Evolutionary conservation across 2,797 vertebrate genomes (phyloP).

Genomic region (Amphiprion clarkii): DNA sequence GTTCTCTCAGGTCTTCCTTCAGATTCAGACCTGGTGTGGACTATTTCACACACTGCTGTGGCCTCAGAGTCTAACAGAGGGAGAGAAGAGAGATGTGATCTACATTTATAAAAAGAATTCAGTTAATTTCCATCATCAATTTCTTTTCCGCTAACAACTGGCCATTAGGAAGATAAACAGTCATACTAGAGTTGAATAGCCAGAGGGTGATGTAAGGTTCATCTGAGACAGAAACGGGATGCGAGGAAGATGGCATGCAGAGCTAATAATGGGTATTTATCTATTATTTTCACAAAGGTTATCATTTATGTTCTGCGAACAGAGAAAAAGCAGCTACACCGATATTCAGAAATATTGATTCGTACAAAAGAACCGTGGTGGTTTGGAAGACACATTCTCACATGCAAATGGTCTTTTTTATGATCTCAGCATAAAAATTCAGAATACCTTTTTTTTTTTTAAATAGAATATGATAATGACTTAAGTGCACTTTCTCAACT

Average conservation of each 20-base stretch:
- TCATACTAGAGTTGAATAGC: constrained; percentile 16
- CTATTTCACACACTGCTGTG: constrained; percentile 92
- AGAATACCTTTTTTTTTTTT: not conserved
- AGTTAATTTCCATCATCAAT: constrained; percentile 45
- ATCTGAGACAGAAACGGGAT: constrained; percentile 3
- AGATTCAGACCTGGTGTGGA: constrained; percentile 94
- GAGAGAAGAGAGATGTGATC: constrained; percentile 24
- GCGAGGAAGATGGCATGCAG: constrained; percentile 13
- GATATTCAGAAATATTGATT: not conserved
- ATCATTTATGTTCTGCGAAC: constrained; percentile 24
- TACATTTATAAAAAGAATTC: constrained; percentile 41
- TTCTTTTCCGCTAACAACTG: constrained; percentile 36
- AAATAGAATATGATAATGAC: not conserved
- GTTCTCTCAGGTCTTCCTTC: constrained; percentile 95
- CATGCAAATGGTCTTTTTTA: constrained; percentile 1
- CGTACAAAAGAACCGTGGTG: constrained; percentile 62
- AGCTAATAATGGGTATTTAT: constrained; percentile 38
- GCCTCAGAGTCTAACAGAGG: constrained; percentile 89
- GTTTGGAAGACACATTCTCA: constrained; percentile 3
- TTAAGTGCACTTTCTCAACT: not conserved
- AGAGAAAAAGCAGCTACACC: constrained; percentile 13
- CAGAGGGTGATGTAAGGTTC: constrained; percentile 44
- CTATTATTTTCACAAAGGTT: constrained; percentile 19
- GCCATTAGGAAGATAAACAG: constrained; percentile 50
- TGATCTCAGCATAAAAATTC: constrained; percentile 10